phyloP scores from a whole-genome alignment of 2,888 invertebrate genomes.

The Theodoxus fluviatilis region DNA sequence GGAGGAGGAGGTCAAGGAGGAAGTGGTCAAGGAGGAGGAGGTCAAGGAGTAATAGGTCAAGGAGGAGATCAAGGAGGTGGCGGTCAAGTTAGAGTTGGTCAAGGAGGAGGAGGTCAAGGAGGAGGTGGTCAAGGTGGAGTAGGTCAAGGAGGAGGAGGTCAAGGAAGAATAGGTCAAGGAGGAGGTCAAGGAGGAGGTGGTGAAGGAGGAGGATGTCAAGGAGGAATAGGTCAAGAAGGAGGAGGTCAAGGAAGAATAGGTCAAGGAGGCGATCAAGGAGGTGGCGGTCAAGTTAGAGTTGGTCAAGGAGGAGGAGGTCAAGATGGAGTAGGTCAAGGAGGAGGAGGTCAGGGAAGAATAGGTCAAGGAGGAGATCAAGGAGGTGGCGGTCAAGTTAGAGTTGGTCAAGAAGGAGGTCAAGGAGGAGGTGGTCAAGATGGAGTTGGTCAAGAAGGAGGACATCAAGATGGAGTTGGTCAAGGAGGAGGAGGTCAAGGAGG shows the following conservation, averaged over 20 bases:
- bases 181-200: background rate
- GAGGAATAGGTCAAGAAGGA: background rate
- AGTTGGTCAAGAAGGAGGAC: background rate
- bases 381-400: background rate
- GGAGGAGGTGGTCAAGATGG: too few species aligned
- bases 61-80: background rate
- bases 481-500: background rate
- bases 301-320: background rate
- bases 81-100: background rate
- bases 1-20: too few species aligned
- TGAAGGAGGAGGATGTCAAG: background rate
- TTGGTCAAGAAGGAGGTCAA: background rate
- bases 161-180: background rate
- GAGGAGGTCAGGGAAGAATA: constrained; percentile 35
- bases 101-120: background rate
- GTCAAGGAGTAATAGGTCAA: background rate
- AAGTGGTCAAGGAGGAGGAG: background rate
- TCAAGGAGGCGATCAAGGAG: background rate
- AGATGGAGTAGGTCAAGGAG: background rate
- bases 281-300: background rate
- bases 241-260: background rate
- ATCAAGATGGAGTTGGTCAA: background rate
- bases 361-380: background rate
- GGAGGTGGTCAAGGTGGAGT: constrained; percentile 32
- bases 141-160: background rate